A percentile compares a stretch with the other conserved stretches of the same genome.
Conservation (phyloP, 2,888 invertebrate genomes). For the Listrodromus nycthemerus region DNA sequence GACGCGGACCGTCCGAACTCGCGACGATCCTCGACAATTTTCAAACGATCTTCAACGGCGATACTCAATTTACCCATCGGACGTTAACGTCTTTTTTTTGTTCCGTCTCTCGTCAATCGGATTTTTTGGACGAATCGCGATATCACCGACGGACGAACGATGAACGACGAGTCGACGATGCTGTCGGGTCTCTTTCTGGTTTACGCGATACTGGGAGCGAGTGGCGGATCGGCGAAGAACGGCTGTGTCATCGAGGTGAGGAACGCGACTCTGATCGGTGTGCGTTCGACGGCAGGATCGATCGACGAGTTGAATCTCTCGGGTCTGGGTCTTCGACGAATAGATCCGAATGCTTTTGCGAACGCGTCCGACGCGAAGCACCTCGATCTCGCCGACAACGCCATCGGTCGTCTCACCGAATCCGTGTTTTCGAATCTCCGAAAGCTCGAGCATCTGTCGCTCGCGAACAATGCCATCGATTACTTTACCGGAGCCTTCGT, state of each 20-base stretch:
- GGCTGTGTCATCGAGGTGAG: conserved; percentile 66
- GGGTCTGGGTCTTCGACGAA: conserved; percentile 54
- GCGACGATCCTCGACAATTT: too few species aligned
- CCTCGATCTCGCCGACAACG: conserved; percentile 72
- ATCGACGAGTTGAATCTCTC: conserved; percentile 69
- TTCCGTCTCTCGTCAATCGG: too few species aligned
- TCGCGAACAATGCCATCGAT: conserved; percentile 66
- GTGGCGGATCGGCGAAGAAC: not conserved
- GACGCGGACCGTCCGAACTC: not conserved
- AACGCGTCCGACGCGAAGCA: conserved; percentile 62
- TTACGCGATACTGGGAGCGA: conserved; percentile 58
- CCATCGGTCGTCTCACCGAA: conserved; percentile 68
- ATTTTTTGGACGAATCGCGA: too few species aligned
- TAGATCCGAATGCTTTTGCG: conserved; percentile 72
- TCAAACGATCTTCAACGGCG: too few species aligned
- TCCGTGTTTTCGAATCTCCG: conserved; percentile 74
- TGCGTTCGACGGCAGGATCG: conserved; percentile 29
- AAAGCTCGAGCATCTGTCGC: conserved; percentile 69
- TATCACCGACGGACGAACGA: too few species aligned
- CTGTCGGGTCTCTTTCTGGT: conserved; percentile 59
- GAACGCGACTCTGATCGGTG: conserved; percentile 61
- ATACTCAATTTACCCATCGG: too few species aligned
- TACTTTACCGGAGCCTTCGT: conserved; percentile 58
- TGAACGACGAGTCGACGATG: conserved; percentile 39
- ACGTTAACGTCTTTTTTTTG: too few species aligned